Evolutionary conservation across 2,113 vertebrate species (phyloP).

Genomic region (Burhinus oedicnemus): DNA sequence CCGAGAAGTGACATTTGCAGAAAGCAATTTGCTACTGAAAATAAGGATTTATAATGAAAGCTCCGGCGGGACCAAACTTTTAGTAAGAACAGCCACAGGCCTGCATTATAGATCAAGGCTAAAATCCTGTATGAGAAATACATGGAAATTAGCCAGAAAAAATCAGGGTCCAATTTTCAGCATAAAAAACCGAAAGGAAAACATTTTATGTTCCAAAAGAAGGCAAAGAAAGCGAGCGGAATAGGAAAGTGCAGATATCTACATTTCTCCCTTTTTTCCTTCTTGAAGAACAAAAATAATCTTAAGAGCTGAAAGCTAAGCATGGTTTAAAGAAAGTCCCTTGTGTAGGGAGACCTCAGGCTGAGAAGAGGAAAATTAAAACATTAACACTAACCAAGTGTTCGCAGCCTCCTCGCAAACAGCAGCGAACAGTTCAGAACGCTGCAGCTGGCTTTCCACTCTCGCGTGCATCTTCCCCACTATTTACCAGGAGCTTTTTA

Average conservation of each 20-base stretch:
- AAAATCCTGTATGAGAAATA: not conserved
- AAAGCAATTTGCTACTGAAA: slow-evolving; percentile 12
- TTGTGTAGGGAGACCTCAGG: not conserved
- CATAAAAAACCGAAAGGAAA: not conserved
- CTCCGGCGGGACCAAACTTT: slow-evolving; percentile 28
- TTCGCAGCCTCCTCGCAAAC: slow-evolving; percentile 11
- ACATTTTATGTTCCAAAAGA: not conserved
- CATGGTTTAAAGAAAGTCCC: not conserved
- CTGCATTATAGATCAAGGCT: slow-evolving; percentile 46
- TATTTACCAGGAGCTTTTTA: slow-evolving; percentile 59
- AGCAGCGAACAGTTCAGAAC: slow-evolving; percentile 6
- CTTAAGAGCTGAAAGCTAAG: not conserved
- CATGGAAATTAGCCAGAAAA: slow-evolving; percentile 28
- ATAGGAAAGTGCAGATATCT: not conserved
- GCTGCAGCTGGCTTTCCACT: slow-evolving; percentile 57
- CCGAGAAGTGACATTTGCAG: not conserved
- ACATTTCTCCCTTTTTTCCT: not conserved
- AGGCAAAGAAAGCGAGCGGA: rapidly evolving
- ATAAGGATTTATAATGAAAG: slow-evolving; percentile 15
- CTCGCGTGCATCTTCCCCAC: slow-evolving; percentile 19
- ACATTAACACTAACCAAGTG: not conserved
- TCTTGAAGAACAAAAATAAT: slow-evolving; percentile 18
- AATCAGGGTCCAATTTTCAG: not conserved
- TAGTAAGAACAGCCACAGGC: slow-evolving; percentile 23
- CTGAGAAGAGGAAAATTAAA: slow-evolving; percentile 20